Evolutionary conservation across 2,888 invertebrate species (phyloP).

Genomic region (Drosophila birchii): DNA sequence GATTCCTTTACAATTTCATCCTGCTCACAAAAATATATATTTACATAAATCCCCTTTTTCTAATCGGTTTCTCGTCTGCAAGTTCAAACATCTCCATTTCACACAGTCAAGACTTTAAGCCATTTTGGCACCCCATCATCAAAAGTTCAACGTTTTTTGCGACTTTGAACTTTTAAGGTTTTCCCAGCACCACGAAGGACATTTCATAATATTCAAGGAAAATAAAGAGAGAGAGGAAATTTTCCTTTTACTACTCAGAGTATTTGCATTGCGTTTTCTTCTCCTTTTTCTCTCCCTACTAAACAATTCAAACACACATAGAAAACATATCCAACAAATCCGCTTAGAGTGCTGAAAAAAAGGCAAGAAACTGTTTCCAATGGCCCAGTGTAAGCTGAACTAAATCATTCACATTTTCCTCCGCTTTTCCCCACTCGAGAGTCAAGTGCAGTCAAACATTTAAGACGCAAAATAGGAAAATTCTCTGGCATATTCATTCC

Average conservation of each 20-base stretch:
- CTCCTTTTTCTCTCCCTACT: slow-evolving; percentile 9
- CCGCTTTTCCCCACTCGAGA: slow-evolving; percentile 26
- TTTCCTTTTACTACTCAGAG: slow-evolving; percentile 12
- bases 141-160: slow-evolving; percentile 25
- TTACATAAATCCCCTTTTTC: slow-evolving; percentile 26
- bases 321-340: slow-evolving; percentile 38
- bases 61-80: slow-evolving; percentile 23
- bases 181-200: background rate
- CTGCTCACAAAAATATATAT: slow-evolving; percentile 11
- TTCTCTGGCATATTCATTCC: slow-evolving; percentile 20
- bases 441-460: slow-evolving; percentile 46
- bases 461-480: slow-evolving; percentile 33
- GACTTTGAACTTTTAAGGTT: slow-evolving; percentile 45
- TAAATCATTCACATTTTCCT: no score
- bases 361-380: slow-evolving; percentile 33
- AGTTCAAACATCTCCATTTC: slow-evolving; percentile 35
- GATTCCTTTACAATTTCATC: background rate
- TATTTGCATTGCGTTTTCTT: slow-evolving; percentile 26
- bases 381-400: slow-evolving; percentile 33
- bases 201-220: slow-evolving; percentile 21
- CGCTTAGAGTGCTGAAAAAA: slow-evolving; percentile 51
- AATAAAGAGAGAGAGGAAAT: background rate
- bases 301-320: slow-evolving; percentile 27
- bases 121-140: slow-evolving; percentile 19
- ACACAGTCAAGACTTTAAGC: slow-evolving; percentile 18